Conservation (phyloP, 1,140 invertebrate species). For the Chrysomallon squamiferum region DNA sequence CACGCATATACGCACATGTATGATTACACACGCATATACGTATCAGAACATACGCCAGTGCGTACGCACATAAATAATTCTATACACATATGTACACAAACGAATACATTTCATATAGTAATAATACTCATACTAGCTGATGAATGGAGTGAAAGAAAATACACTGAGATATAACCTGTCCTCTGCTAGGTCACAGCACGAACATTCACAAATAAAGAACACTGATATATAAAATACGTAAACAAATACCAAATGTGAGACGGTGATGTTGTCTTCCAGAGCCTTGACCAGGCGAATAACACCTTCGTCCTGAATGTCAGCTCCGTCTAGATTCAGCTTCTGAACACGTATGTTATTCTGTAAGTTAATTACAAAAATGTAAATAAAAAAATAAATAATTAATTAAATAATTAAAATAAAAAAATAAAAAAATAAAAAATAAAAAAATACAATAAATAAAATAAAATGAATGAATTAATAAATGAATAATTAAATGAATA, state of each 20-base stretch:
- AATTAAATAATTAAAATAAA: neutral
- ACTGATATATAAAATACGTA: neutral
- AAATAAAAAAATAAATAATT: neutral
- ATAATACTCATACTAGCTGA: too few relatives aligned
- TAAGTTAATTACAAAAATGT: neutral
- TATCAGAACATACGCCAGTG: too few relatives aligned
- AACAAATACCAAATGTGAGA: neutral
- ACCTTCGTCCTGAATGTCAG: neutral
- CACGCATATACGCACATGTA: too few relatives aligned
- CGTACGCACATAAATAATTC: too few relatives aligned
- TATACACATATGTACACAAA: too few relatives aligned
- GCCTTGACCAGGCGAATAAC: neutral
- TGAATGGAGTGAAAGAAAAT: too few relatives aligned
- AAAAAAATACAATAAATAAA: neutral
- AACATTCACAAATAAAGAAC: too few relatives aligned
- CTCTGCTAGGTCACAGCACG: too few relatives aligned
- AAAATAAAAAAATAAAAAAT: neutral
- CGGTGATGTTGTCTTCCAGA: neutral
- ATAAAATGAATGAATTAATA: neutral
- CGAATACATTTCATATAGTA: too few relatives aligned
- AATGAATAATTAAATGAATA: neutral
- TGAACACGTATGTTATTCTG: constrained; percentile 1
- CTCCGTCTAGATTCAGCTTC: neutral
- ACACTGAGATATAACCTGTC: too few relatives aligned
- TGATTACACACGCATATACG: too few relatives aligned